phyloP scores from a whole-genome alignment of 2,888 invertebrate genomes.

The Cosmopolites sordidus region DNA sequence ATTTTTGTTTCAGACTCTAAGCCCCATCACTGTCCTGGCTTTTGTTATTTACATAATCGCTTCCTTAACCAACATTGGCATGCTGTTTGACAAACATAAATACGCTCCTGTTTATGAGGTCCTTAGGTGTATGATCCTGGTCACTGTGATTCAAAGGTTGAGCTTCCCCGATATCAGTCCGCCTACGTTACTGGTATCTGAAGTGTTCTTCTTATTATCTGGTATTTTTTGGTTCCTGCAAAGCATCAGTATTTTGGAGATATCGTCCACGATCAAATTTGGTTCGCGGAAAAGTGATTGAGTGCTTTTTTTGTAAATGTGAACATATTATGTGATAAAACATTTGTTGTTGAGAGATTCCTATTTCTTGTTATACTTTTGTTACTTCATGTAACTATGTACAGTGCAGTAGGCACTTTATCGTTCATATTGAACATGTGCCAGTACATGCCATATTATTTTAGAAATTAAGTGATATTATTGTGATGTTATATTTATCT shows the following conservation, averaged over 20 bases:
- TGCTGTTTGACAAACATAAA: slow-evolving; percentile 65
- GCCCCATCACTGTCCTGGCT: slow-evolving; percentile 55
- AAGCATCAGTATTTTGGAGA: slow-evolving; percentile 49
- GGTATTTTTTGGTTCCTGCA: slow-evolving; percentile 64
- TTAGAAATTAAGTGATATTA: not conserved
- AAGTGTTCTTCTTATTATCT: slow-evolving; percentile 57
- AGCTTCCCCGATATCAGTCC: slow-evolving; percentile 46
- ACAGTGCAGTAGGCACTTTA: no score
- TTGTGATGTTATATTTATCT: not conserved
- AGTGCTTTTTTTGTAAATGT: not conserved
- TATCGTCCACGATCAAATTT: slow-evolving; percentile 2
- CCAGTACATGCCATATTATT: not conserved
- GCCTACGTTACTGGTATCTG: slow-evolving; percentile 49
- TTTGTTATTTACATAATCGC: slow-evolving; percentile 63
- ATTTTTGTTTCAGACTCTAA: slow-evolving; percentile 57
- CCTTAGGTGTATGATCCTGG: slow-evolving; percentile 58
- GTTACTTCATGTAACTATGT: not conserved
- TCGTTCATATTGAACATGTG: not conserved
- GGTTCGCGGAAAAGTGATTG: not conserved
- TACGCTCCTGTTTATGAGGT: slow-evolving; percentile 62
- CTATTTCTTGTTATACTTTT: no score
- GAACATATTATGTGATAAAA: no score
- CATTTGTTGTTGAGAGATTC: no score
- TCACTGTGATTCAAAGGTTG: slow-evolving; percentile 49
- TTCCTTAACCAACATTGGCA: slow-evolving; percentile 65